Evolutionary conservation across 2,797 vertebrate species (phyloP).

Genomic region (Lagodon rhomboides): DNA sequence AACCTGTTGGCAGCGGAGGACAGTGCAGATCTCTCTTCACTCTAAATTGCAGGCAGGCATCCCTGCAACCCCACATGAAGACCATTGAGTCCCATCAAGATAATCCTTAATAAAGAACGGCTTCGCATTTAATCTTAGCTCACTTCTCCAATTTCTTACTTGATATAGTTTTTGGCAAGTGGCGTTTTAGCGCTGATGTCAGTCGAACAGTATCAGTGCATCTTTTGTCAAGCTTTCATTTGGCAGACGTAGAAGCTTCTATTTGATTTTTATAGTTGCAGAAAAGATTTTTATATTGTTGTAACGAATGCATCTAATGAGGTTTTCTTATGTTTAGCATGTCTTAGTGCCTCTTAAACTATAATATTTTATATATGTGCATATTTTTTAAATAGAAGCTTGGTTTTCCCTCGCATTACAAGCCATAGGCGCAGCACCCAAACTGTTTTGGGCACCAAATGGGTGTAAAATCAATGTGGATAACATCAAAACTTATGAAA

Average conservation of each 20-base stretch:
- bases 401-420: too few species aligned
- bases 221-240: constrained; percentile 83
- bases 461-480: too few species aligned
- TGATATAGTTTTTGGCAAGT: constrained; percentile 88
- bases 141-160: constrained; percentile 86
- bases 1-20: constrained; percentile 82
- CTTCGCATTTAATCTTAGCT: constrained; percentile 87
- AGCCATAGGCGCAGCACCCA: too few species aligned
- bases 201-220: constrained; percentile 78
- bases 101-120: constrained; percentile 90
- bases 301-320: constrained; percentile 21
- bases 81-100: constrained; percentile 85
- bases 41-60: constrained; percentile 85
- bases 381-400: background rate
- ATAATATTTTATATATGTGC: background rate
- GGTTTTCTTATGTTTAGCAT: background rate
- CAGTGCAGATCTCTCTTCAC: constrained; percentile 81
- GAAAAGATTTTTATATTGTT: constrained; percentile 44
- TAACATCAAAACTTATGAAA: background rate
- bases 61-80: constrained; percentile 82
- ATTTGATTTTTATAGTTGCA: constrained; percentile 48
- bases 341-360: background rate
- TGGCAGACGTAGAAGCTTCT: constrained; percentile 55
- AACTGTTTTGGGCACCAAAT: too few species aligned
- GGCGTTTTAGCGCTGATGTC: constrained; percentile 83